Conservation (phyloP, 2,113 vertebrate genomes). For the Vireo altiloquus region DNA sequence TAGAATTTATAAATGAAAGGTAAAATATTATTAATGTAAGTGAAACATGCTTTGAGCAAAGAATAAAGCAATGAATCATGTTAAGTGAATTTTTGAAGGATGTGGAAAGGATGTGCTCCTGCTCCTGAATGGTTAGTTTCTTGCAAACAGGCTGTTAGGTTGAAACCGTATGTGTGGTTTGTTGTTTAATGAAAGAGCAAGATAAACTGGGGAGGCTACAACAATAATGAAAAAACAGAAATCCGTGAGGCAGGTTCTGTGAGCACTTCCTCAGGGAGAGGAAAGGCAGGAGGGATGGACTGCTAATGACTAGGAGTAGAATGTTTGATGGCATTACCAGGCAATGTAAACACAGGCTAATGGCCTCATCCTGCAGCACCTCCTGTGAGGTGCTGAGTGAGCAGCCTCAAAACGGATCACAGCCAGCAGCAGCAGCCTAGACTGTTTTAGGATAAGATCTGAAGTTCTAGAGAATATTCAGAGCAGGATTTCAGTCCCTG, state of each 20-base stretch:
- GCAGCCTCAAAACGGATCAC: background rate
- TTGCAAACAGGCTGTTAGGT: slow-evolving; percentile 20
- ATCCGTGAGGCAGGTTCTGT: background rate
- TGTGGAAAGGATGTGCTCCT: slow-evolving; percentile 3
- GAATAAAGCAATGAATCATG: background rate
- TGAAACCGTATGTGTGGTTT: slow-evolving; percentile 34
- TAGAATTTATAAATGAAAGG: slow-evolving; percentile 36
- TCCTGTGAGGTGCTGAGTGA: slow-evolving; percentile 14
- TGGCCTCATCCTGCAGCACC: slow-evolving; percentile 25
- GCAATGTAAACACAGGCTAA: background rate
- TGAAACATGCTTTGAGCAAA: slow-evolving; percentile 48
- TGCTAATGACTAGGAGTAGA: slow-evolving; percentile 23
- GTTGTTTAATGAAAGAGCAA: slow-evolving; percentile 51
- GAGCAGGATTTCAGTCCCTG: background rate
- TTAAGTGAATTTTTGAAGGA: slow-evolving; percentile 53
- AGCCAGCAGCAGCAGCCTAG: background rate
- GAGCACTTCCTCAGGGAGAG: slow-evolving; percentile 37
- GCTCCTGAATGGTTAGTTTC: background rate
- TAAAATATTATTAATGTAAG: slow-evolving; percentile 66
- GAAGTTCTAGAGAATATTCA: background rate
- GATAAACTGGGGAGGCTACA: slow-evolving; percentile 38
- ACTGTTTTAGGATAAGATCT: background rate
- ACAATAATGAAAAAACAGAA: slow-evolving; percentile 53
- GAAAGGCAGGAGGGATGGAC: slow-evolving; percentile 16
- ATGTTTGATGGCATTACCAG: slow-evolving; percentile 49